phyloP scores from a whole-genome alignment of 2,113 vertebrate species.

The Coptodon bakossiorum region DNA sequence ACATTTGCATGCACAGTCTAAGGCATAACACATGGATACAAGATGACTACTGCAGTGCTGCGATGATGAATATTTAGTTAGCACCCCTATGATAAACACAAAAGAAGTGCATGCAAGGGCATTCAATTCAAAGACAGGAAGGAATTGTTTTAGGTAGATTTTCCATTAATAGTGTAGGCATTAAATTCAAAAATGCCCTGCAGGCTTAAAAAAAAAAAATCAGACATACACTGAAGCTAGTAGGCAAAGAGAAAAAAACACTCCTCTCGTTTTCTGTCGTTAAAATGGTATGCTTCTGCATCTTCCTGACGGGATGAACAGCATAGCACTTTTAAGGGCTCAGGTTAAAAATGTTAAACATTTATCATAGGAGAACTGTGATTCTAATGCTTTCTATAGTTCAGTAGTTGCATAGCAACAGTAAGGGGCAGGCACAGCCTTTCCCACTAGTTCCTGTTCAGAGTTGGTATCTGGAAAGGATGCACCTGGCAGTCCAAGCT shows the following conservation, averaged over 20 bases:
- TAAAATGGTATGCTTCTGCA: not conserved
- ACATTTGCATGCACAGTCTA: not conserved
- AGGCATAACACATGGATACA: not conserved
- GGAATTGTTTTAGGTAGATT: not conserved
- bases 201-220: not conserved
- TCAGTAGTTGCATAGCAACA: conserved; percentile 35
- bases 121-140: not conserved
- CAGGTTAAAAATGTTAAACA: conserved; percentile 4
- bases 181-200: not conserved
- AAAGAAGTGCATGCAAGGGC: not conserved
- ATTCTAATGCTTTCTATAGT: not conserved
- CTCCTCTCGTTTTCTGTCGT: not conserved
- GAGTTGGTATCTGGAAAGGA: not conserved
- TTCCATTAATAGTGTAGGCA: not conserved
- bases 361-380: not conserved
- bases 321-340: not conserved
- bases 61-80: not conserved
- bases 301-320: not conserved
- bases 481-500: not conserved
- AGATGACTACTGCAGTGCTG: not conserved
- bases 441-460: not conserved
- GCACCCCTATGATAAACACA: not conserved
- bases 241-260: not conserved
- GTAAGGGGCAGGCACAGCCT: not conserved
- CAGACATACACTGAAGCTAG: not conserved